phyloP scores from a whole-genome alignment of 2,888 invertebrate genomes.

The Formica aserva region DNA sequence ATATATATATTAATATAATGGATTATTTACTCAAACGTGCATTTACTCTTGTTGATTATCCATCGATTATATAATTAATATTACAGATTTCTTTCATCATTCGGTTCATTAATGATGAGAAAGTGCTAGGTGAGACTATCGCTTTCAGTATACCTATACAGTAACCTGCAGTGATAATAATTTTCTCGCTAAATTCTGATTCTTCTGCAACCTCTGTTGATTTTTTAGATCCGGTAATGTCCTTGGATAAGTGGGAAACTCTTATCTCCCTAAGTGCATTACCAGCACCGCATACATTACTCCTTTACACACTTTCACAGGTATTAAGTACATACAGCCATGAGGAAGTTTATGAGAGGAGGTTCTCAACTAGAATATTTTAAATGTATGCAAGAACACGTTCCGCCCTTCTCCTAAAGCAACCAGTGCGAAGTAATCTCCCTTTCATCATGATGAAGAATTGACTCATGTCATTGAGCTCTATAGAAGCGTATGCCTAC shows the following conservation, averaged over 20 bases:
- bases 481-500: conserved; percentile 62
- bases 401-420: conserved; percentile 77
- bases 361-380: conserved; percentile 77
- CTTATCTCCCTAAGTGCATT: conserved; percentile 80
- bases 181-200: conserved; percentile 57
- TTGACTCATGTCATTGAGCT: conserved; percentile 71
- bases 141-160: conserved; percentile 11
- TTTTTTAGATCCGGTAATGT: conserved; percentile 69
- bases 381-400: conserved; percentile 83
- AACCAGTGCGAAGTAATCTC: conserved; percentile 78
- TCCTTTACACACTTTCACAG: conserved; percentile 67
- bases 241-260: conserved; percentile 72
- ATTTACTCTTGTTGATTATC: background rate
- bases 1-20: background rate
- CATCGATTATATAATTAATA: conserved; percentile 3
- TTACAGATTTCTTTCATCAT: background rate
- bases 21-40: background rate
- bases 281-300: conserved; percentile 77
- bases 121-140: background rate
- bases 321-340: conserved; percentile 76
- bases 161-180: conserved; percentile 16
- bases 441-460: conserved; percentile 76
- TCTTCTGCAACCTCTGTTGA: conserved; percentile 69
- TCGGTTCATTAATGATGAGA: background rate
- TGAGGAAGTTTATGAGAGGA: conserved; percentile 71